Conservation (phyloP, 2,113 vertebrate species). For the Melanostigma gelatinosum region DNA sequence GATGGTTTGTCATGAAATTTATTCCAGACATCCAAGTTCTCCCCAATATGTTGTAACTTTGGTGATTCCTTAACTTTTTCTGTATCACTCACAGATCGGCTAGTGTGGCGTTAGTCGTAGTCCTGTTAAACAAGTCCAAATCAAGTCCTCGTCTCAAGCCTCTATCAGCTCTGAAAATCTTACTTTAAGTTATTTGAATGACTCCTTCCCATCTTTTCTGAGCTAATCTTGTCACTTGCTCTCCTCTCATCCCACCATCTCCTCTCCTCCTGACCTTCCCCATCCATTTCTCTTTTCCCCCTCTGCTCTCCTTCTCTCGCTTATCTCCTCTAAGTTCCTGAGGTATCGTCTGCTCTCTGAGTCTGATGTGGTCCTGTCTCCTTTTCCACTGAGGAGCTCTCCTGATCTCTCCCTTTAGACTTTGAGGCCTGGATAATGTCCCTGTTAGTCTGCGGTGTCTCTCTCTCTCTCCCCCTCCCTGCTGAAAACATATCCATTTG, state of each 20-base stretch:
- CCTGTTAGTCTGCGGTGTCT: conserved; percentile 38
- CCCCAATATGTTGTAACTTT: not conserved
- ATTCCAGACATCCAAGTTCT: not conserved
- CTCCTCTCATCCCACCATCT: not conserved
- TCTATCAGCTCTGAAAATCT: not conserved
- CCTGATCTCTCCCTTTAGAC: conserved; percentile 68
- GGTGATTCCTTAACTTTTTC: not conserved
- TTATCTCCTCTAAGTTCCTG: conserved; percentile 68
- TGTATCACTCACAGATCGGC: not conserved
- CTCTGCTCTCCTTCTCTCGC: conserved; percentile 16
- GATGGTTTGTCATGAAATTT: not conserved
- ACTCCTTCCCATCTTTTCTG: not conserved
- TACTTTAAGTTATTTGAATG: not conserved
- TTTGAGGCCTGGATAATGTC: conserved; percentile 54
- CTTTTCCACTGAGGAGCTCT: conserved; percentile 28
- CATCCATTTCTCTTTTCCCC: not conserved
- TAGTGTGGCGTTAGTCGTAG: not conserved
- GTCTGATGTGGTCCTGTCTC: conserved; percentile 43
- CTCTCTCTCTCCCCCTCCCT: conserved; percentile 6
- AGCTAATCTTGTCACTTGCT: not conserved
- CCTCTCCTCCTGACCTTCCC: conserved; percentile 47
- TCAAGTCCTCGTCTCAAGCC: not conserved
- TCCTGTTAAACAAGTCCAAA: not conserved
- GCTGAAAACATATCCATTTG: conserved; percentile 41
- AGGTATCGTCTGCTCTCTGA: conserved; percentile 52